Base-by-base conservation (phyloP, 1,140 invertebrate species). In the Vollenhovia emeryi region DNA sequence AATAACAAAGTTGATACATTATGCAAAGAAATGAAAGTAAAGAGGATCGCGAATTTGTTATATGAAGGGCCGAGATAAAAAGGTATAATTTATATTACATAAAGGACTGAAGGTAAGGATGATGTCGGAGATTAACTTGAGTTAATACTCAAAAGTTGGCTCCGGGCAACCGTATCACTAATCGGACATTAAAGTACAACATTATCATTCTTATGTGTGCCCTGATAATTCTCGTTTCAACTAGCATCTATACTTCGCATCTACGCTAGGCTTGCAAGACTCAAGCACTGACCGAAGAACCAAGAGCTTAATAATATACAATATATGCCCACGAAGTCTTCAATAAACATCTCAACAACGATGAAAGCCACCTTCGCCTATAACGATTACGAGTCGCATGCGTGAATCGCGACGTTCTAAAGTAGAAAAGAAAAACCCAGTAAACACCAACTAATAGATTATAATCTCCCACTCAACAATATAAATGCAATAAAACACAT, bases 281-380 rank as follows among this genome's bases (percentile, higher is more conserved):
- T 71, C 78, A 80, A 80, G 62, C 33, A 27, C 11, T 69, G 24
- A 45, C 2, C 36, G 18, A 55, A 69, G 24, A 69, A 64, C 21
- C 3, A 21, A 79, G 36, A 69, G 21, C 33, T 55, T 30, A 80
- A 27, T 55, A 55, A 57, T 55, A 30, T 55, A 79, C 11, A 64
- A 55, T 48, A 64, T 60, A 59, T 52, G 43, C 43, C 18, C 3
- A 71, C 24, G 36, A 43, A 71, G n/a, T 69, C 36, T 55, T 55
- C 24, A 57, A 71, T 71, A 50, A 73, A 73, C 18, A 82, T 45
- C 57, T 82, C 24, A 82, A 82, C 78, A 82, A 82, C 66, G 66
- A 82, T 68, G 36, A 82, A 82, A 82, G 66, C 78, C 18, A 71
- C 5, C 24, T 57, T 82, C 11, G 52, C 24, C n/a, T 13, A 33